Conservation (phyloP, 2,888 invertebrate genomes). For the Ischnus inquisitorius region DNA sequence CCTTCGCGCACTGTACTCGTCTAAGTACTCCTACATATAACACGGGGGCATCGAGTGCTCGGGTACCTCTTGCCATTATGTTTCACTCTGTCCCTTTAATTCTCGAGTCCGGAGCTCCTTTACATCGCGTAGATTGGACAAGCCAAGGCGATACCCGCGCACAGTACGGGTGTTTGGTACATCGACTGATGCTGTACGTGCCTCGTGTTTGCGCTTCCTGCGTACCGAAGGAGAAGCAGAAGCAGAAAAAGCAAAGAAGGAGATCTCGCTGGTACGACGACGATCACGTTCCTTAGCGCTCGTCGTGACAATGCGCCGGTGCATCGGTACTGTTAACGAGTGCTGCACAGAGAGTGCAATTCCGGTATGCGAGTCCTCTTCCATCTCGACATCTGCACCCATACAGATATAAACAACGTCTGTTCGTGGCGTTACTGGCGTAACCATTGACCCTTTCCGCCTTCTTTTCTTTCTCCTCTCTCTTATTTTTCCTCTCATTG, state of each 20-base stretch:
- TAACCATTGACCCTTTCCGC: background rate
- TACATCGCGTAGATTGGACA: slow-evolving; percentile 70
- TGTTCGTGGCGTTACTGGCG: slow-evolving; percentile 33
- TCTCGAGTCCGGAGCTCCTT: slow-evolving; percentile 62
- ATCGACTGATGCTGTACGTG: slow-evolving; percentile 44
- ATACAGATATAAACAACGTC: slow-evolving; percentile 19
- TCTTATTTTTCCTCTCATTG: slow-evolving; percentile 3
- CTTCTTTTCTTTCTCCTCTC: slow-evolving; percentile 3
- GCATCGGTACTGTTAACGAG: slow-evolving; percentile 65
- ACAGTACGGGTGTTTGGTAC: slow-evolving; percentile 44
- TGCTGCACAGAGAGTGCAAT: slow-evolving; percentile 41
- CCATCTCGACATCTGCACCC: slow-evolving; percentile 48
- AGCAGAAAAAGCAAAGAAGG: slow-evolving; percentile 39
- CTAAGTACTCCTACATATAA: slow-evolving; percentile 13
- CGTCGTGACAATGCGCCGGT: slow-evolving; percentile 66
- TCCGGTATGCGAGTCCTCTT: slow-evolving; percentile 47
- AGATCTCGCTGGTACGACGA: slow-evolving; percentile 9
- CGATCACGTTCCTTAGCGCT: slow-evolving; percentile 61
- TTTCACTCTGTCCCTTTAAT: slow-evolving; percentile 68
- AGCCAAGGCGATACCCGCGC: slow-evolving; percentile 51
- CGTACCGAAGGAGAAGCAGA: slow-evolving; percentile 28
- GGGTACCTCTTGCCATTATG: slow-evolving; percentile 63
- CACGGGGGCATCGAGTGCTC: slow-evolving; percentile 31
- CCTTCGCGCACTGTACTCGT: slow-evolving; percentile 24
- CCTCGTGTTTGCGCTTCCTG: slow-evolving; percentile 54